Evolutionary conservation across 2,888 invertebrate genomes (phyloP).

Genomic region (Catocala sponsa): DNA sequence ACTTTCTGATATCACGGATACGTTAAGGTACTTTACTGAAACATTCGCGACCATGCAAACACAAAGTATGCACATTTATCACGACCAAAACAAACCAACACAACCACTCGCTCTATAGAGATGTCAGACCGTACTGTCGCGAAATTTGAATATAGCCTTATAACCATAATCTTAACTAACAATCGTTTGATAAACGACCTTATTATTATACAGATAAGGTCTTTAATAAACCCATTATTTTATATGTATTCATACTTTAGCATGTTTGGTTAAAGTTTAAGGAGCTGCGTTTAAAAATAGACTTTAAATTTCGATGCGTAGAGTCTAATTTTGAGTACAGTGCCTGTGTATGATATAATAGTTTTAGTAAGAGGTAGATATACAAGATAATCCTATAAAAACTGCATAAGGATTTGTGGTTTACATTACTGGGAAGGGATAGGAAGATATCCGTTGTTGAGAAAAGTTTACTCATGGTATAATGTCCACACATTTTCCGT

Average conservation of each 20-base stretch:
- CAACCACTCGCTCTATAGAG: constrained; percentile 41
- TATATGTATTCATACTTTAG: constrained; percentile 28
- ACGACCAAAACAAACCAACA: constrained; percentile 35
- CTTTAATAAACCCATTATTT: constrained; percentile 16
- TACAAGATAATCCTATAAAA: not conserved
- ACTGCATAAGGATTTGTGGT: too few relatives aligned
- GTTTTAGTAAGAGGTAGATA: not conserved
- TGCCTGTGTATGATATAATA: not conserved
- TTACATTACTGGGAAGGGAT: too few relatives aligned
- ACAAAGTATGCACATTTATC: constrained; percentile 49
- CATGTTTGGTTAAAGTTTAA: constrained; percentile 22
- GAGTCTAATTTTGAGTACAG: constrained; percentile 15
- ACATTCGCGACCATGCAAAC: constrained; percentile 36
- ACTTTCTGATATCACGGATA: constrained; percentile 33
- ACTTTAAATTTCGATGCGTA: constrained; percentile 11
- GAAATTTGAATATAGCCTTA: constrained; percentile 47
- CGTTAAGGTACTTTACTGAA: constrained; percentile 40
- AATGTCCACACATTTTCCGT: too few relatives aligned
- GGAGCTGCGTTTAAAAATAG: constrained; percentile 10
- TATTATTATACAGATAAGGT: constrained; percentile 22
- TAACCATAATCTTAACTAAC: not conserved
- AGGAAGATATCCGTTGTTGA: too few relatives aligned
- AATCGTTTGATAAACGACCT: constrained; percentile 29
- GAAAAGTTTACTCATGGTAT: too few relatives aligned
- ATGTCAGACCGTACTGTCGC: constrained; percentile 42